Base-by-base conservation (phyloP, 1,140 invertebrate genomes). In the Odontomachus brunneus region DNA sequence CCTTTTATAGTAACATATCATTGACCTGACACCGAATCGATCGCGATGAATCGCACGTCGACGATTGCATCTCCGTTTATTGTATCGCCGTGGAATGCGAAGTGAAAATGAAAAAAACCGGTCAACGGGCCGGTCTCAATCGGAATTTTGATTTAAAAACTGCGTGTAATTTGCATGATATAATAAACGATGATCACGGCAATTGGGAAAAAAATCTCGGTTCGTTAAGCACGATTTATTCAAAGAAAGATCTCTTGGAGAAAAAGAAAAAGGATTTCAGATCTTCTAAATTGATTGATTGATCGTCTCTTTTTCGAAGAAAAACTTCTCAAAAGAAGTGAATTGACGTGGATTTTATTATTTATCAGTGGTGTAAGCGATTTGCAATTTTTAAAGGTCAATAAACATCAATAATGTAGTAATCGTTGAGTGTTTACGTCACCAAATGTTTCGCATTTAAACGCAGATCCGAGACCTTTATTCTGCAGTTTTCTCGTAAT, bases 1-100 rank as follows among this genome's bases (percentile, higher is more conserved):
- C 44, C 67, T 74, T 51, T 74, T 82, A 38, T 19, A 69, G 74
- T 29, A 14, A 33, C 60, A 4, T 17, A 26, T 69, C 17, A 14
- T n/a, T 17, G 24, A 17, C n/a, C 51, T 55, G 48, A 24, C 29
- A 29, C 29, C 49, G 74, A 76, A 51, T 53, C 14, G 59, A 12
- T 53, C 73, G 15, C 57, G 44, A 44, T 17, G 26, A 22, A n/a
- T n/a, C n/a, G 48, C 12, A 67, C 29, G 11, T n/a, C 29, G 48
- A 11, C 62, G 22, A 55, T 26, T 22, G 17, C 19, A 7, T 14
- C 19, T 55, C 3, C 38, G 38, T 7, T 44, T 44, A 7, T 44
- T 38, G 49, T 19, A 29, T 69, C 44, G 29, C 51, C 49, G 51
- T 55, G 14, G 44, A 44, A 38, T 24, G 29, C 49, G 33, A 38